These are phyloP conservation scores for Schlechtendalia chinensis DNA, from an alignment of 1,140 invertebrate genomes.

Conservation along the genomic window DNA sequence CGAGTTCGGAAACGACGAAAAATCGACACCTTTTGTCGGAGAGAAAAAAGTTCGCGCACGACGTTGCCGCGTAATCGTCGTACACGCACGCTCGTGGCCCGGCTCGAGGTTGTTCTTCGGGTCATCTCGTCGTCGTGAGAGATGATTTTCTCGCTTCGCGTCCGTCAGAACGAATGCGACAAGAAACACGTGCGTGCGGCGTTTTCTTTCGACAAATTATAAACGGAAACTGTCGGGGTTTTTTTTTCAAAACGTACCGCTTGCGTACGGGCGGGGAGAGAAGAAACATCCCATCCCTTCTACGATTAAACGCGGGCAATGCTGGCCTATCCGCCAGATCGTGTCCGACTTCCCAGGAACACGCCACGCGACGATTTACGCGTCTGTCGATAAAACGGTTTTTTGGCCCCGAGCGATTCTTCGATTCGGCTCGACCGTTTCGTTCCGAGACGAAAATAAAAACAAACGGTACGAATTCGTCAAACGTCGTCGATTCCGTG, in stretches of 20 bases:
- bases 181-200: neutral
- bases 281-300: neutral
- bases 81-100: neutral
- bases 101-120: conserved; percentile 17
- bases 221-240: too few relatives aligned
- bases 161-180: neutral
- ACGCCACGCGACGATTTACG: neutral
- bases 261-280: neutral
- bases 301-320: neutral
- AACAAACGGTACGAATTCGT: too few relatives aligned
- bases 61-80: neutral
- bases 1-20: neutral
- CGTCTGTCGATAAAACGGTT: neutral
- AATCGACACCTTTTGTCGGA: neutral
- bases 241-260: too few relatives aligned
- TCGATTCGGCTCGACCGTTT: neutral
- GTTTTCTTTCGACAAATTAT: neutral
- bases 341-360: conserved; percentile 3
- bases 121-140: too few relatives aligned
- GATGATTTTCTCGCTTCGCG: neutral
- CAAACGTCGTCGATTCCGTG: too few relatives aligned
- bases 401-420: neutral
- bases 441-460: too few relatives aligned
- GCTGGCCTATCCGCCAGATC: neutral
- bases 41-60: neutral